phyloP scores from a whole-genome alignment of 2,113 vertebrate genomes.

The Empidonax traillii region DNA sequence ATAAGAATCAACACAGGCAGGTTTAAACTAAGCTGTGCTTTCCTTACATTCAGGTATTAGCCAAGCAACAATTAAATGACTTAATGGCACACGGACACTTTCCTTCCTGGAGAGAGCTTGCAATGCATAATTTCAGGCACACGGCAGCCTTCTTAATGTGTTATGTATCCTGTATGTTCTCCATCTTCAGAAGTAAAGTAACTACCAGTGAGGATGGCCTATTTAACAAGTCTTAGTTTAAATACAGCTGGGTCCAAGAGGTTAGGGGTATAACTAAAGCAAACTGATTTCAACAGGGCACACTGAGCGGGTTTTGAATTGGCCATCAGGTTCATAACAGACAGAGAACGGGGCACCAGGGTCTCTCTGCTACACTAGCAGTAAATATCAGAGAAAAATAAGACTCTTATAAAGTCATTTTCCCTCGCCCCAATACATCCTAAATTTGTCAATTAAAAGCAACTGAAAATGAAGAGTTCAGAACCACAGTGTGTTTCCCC shows the following conservation, averaged over 20 bases:
- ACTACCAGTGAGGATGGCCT: neutral
- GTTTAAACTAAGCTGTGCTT: neutral
- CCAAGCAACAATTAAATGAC: neutral
- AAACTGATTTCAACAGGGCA: neutral
- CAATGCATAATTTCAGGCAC: neutral
- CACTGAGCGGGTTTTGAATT: neutral
- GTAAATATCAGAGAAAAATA: neutral
- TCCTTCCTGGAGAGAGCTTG: neutral
- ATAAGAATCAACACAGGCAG: neutral
- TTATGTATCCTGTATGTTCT: neutral
- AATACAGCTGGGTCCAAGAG: neutral
- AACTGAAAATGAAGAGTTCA: neutral
- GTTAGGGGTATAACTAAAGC: neutral
- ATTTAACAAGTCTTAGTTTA: neutral
- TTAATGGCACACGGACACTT: accelerated
- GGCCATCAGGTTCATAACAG: neutral
- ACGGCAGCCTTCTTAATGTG: neutral
- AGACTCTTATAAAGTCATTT: neutral
- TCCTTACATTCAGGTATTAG: neutral
- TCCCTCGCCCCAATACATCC: neutral
- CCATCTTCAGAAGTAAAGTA: neutral
- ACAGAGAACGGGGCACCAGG: neutral
- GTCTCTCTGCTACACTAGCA: neutral
- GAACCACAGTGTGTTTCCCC: neutral
- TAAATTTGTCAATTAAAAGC: neutral